phyloP scores from a whole-genome alignment of 2,797 vertebrate species.

The Squalus acanthias region DNA sequence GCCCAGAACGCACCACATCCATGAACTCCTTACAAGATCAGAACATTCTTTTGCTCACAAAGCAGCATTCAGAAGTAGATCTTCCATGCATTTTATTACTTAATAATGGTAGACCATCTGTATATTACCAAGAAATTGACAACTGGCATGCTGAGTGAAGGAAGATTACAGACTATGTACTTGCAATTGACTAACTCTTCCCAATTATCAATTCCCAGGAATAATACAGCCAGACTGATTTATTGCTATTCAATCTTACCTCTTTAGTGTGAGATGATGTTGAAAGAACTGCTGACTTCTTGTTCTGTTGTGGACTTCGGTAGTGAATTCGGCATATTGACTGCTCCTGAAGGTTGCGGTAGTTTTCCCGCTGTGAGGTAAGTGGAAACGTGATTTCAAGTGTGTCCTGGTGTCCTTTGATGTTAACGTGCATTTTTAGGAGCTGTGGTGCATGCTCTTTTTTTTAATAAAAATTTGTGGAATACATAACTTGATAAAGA shows the following conservation, averaged over 20 bases:
- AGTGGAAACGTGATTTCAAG: constrained; percentile 38
- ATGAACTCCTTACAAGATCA: neutral
- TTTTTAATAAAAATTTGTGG: neutral
- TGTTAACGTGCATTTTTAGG: constrained; percentile 21
- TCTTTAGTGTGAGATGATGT: constrained; percentile 23
- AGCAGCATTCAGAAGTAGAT: neutral
- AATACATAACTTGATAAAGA: neutral
- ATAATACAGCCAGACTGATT: neutral
- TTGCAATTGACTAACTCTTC: neutral
- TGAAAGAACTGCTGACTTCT: constrained; percentile 24
- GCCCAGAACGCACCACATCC: neutral
- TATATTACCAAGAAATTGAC: neutral
- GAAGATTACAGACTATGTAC: neutral
- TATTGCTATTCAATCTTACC: constrained; percentile 18
- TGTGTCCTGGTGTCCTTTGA: neutral
- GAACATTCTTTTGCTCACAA: neutral
- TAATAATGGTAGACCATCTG: neutral
- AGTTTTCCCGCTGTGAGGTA: constrained; percentile 37
- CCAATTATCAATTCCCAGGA: neutral
- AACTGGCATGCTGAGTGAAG: neutral
- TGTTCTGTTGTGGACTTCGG: constrained; percentile 36
- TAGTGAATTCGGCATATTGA: constrained; percentile 31
- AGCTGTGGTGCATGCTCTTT: neutral
- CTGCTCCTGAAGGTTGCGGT: constrained; percentile 33
- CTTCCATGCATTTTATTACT: neutral